Base-by-base conservation (phyloP, 2,888 invertebrate genomes). In the Alloscopus bannaensis region DNA sequence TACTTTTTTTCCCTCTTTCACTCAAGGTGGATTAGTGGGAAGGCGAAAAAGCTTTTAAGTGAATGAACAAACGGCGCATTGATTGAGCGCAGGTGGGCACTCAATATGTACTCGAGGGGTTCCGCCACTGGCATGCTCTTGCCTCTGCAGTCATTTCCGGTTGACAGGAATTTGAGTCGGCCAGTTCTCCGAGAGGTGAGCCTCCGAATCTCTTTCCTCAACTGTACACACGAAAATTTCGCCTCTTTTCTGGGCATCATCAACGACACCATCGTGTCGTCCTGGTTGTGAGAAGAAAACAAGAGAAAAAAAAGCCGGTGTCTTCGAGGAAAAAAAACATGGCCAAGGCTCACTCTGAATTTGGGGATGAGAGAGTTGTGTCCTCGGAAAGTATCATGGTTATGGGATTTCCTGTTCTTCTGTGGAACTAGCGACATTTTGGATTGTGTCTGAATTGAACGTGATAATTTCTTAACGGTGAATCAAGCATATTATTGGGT, bases 111-210 rank as follows among this genome's bases (percentile, higher is more conserved):
- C 55, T 60, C 52, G 71, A 72, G 75, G 82, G 82, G 72, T 66
- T 71, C 78, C 70, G 57, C 70, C 73, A 79, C 71, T 83, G 79
- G 71, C 82, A 83, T 83, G 79, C 82, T 83, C 81, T 81, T 84
- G 83, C 83, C 82, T 83, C 82, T 85, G 85, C 85, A 86, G 86
- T 84, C 84, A 83, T 85, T 86, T 86, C 86, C 86, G 86, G 86
- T n/a, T 84, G 62, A 57, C 71, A 77, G 59, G 55, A 71, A 57
- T 55, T 70, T 45, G 57, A 83, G 81, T 84, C 82, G 82, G 85
- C 72, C 75, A 83, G 82, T 84, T 82, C 83, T 84, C 82, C 80
- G 83, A 81, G 83, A 81, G 78, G 42, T 76, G 78, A 78, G 81
- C 73, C 71, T 70, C 78, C 72, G 81, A 85, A 81, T 81, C 79